Percentiles rank a stretch among this genome's conserved stretches.
phyloP scores from a whole-genome alignment of 1,140 invertebrate genomes.

The Lepeophtheirus salmonis region DNA sequence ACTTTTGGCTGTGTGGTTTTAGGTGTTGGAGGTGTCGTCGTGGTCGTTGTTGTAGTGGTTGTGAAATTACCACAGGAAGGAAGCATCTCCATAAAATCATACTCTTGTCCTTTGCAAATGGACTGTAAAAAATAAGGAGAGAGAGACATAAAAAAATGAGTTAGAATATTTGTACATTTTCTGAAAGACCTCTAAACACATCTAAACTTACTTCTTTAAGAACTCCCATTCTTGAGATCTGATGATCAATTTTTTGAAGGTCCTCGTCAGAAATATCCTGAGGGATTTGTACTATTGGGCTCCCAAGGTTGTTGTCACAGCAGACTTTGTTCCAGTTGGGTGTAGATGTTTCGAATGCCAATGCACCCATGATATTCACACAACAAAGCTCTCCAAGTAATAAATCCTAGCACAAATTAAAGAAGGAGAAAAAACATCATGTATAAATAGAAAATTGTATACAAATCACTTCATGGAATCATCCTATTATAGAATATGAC shows the following conservation, averaged over 20 bases:
- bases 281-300: background rate
- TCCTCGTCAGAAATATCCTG: conserved; percentile 5
- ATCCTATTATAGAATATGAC: too few relatives aligned
- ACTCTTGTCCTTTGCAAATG: background rate
- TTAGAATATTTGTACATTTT: too few relatives aligned
- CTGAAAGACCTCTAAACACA: too few relatives aligned
- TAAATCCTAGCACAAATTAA: too few relatives aligned
- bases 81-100: background rate
- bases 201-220: conserved; percentile 8
- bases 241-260: background rate
- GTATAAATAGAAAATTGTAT: too few relatives aligned
- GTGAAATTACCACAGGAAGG: background rate
- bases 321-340: conserved; percentile 14
- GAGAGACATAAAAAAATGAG: too few relatives aligned
- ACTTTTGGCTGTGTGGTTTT: background rate
- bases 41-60: background rate
- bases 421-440: background rate
- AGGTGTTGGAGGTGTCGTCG: background rate
- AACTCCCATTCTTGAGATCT: conserved; percentile 5
- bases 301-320: conserved; percentile 4
- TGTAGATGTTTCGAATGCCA: background rate
- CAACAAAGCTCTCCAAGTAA: conserved; percentile 11
- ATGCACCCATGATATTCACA: conserved; percentile 1
- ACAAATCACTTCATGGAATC: too few relatives aligned
- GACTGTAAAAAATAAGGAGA: background rate